Conservation (phyloP, 2,113 vertebrate species). For the Progne subis region DNA sequence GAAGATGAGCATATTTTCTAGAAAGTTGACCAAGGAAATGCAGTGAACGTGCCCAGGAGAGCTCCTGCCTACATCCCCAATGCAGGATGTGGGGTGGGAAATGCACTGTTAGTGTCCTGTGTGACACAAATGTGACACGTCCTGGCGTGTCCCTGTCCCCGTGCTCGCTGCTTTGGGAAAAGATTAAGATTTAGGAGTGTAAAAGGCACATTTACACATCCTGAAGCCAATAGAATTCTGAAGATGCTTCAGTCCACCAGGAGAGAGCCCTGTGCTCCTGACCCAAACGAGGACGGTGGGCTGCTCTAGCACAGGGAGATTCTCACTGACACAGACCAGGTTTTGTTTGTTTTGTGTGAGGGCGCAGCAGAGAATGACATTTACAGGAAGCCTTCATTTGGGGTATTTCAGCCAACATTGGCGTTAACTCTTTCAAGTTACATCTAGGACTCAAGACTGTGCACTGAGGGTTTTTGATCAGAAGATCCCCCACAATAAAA, state of each 20-base stretch:
- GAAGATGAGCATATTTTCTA: background rate
- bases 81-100: background rate
- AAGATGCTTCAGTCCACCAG: background rate
- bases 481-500: background rate
- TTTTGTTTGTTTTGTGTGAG: background rate
- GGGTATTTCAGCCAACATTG: background rate
- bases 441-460: background rate
- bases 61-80: rapidly evolving
- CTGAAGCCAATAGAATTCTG: background rate
- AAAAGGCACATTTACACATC: background rate
- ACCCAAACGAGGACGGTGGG: background rate
- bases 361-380: background rate
- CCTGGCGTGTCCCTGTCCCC: background rate
- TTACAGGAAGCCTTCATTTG: background rate
- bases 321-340: background rate
- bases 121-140: background rate
- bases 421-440: background rate
- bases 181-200: background rate
- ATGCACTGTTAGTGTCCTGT: rapidly evolving
- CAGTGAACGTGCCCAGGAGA: background rate
- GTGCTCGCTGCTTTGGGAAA: background rate
- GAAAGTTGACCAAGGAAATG: background rate
- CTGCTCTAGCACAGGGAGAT: background rate
- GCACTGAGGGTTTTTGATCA: background rate
- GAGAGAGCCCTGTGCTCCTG: background rate